Evolutionary conservation across 2,888 invertebrate genomes (phyloP), one percentile per base, ranked within the genome.

Genomic region (Tachystola acroxantha): DNA sequence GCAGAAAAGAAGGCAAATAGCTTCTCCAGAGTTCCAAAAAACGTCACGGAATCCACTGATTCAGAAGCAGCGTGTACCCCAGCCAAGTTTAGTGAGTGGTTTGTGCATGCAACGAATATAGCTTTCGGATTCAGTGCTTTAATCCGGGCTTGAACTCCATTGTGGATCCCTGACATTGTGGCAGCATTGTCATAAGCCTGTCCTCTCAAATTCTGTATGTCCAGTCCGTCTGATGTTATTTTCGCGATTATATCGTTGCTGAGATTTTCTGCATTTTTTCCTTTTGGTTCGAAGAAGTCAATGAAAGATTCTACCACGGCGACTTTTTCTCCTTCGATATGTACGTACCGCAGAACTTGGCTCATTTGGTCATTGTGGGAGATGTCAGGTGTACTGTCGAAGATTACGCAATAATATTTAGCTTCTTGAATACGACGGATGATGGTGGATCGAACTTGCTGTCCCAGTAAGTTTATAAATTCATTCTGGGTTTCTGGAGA

Each of bases 401-500:
- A 40, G 13, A 40, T n/a, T 10, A 40, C 32, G 12, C 27, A 32
- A 11, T 32, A 40, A 28, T 40, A 40, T 36, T 40, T 40, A 5
- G 40, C 36, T 5, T 32, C 33, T 14, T 22, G 20, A 32, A 40
- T 22, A 0, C 31, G 24, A 25, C 33, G 14, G 33, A 14, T 12
- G 25, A 25, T 36, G 32, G 34, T 35, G 24, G 31, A 35, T 34
- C 25, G 26, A 39, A 35, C 27, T 39, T 31, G 7, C 30, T 27
- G 1, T n/a, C 32, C 36, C 7, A 40, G 29, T 32, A 36, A 28
- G 34, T 40, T 28, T 25, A 40, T 10, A 11, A 40, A 24, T 29
- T 40, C 40, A 28, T 40, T 40, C 30, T 40, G 40, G 29, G 33
- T 40, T 28, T 40, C 19, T 19, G 40, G 40, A 32, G 39, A 31